Percentiles rank a stretch among this genome's conserved stretches.
Evolutionary conservation across 2,888 invertebrate species (phyloP).

Genomic region (Papilio elwesi): DNA sequence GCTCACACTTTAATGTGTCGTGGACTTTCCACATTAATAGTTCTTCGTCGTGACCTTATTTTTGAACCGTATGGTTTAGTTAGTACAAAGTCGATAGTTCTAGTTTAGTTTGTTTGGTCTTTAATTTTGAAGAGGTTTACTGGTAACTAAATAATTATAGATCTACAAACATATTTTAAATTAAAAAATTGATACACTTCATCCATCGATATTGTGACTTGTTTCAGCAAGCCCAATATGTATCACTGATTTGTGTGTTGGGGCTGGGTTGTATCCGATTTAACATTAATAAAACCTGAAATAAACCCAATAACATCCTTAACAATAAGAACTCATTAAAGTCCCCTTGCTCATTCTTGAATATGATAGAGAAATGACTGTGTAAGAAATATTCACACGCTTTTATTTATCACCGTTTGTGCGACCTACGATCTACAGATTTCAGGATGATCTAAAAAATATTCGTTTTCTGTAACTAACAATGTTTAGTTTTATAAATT

Average conservation of each 20-base stretch:
- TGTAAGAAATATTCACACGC: neutral
- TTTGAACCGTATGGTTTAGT: slow-evolving; percentile 4
- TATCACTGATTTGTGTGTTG: neutral
- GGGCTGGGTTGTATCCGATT: neutral
- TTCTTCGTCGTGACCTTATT: slow-evolving; percentile 28
- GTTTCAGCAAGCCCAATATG: neutral
- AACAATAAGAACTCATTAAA: neutral
- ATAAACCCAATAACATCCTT: neutral
- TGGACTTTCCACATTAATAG: slow-evolving; percentile 33
- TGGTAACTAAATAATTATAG: no score
- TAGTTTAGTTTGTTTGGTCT: neutral
- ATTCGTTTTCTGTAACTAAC: neutral
- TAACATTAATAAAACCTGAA: neutral
- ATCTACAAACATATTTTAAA: no score
- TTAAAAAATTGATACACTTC: no score
- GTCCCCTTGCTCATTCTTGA: neutral
- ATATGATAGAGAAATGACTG: neutral
- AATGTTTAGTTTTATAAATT: neutral
- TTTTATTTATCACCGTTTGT: neutral
- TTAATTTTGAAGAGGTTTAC: no score
- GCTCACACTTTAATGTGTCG: slow-evolving; percentile 42
- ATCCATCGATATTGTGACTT: neutral
- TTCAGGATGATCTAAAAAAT: neutral
- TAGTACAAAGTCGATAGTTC: neutral
- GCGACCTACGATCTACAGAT: neutral